These are phyloP conservation scores for Oreochromis spilurus DNA, from an alignment of 2,113 vertebrate genomes.

Conservation along the genomic window DNA sequence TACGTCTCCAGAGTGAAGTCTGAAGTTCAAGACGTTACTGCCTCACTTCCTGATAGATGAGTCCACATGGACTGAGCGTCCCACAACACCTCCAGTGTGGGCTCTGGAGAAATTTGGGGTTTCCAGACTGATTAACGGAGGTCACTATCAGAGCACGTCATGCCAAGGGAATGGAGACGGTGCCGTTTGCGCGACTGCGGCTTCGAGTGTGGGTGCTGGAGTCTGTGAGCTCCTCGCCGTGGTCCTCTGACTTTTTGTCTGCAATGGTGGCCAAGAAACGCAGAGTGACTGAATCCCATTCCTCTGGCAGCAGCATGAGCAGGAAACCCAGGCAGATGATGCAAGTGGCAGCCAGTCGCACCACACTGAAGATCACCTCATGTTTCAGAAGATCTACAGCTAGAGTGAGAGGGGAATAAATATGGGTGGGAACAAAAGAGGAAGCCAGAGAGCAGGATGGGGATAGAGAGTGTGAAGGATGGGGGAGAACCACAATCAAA, in stretches of 20 bases:
- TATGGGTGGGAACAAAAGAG: not conserved
- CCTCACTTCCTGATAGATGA: not conserved
- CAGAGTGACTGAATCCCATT: slow-evolving; percentile 95
- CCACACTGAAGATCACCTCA: slow-evolving; percentile 94
- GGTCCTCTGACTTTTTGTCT: slow-evolving; percentile 92
- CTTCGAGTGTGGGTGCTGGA: slow-evolving; percentile 81
- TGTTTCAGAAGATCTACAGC: slow-evolving; percentile 95
- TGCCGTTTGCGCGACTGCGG: slow-evolving; percentile 88
- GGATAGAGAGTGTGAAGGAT: not conserved
- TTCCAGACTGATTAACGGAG: not conserved
- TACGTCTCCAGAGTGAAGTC: slow-evolving; percentile 12
- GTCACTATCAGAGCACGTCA: slow-evolving; percentile 58
- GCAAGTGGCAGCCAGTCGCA: slow-evolving; percentile 90
- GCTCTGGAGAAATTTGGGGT: not conserved
- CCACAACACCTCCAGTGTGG: not conserved
- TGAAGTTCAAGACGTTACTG: slow-evolving; percentile 1
- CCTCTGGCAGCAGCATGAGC: slow-evolving; percentile 91
- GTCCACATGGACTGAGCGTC: not conserved
- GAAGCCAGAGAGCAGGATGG: not conserved
- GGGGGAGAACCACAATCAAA: slow-evolving; percentile 31
- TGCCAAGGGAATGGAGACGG: slow-evolving; percentile 90
- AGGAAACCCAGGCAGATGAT: slow-evolving; percentile 95
- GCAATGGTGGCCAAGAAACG: slow-evolving; percentile 89
- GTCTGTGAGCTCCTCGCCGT: slow-evolving; percentile 84
- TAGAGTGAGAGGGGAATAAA: slow-evolving; percentile 29